Percentiles rank a stretch among this genome's conserved stretches.
Evolutionary conservation across 2,113 vertebrate species (phyloP).

Genomic region (Rattus rattus): DNA sequence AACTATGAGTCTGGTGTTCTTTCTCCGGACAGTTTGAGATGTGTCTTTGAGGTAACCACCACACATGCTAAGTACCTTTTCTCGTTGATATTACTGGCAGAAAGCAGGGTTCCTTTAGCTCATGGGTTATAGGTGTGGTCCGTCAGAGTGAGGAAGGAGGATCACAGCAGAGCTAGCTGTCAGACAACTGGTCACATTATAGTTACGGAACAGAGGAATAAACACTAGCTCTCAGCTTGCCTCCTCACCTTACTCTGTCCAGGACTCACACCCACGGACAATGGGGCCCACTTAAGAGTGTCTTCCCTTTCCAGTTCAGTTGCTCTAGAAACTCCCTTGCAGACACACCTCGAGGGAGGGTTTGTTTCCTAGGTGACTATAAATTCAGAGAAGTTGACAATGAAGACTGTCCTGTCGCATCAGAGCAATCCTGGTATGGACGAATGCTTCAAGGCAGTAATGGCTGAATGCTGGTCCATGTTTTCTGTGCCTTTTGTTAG

Average conservation of each 20-base stretch:
- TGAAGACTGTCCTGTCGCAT: not conserved
- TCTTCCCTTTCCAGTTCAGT: not conserved
- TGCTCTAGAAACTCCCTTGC: not conserved
- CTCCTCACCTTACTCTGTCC: not conserved
- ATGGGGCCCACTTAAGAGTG: not conserved
- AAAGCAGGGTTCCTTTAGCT: not conserved
- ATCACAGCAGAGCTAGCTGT: not conserved
- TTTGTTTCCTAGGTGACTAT: not conserved
- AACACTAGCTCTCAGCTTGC: fast-evolving
- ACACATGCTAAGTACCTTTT: not conserved
- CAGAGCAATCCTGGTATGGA: not conserved
- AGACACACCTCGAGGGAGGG: not conserved
- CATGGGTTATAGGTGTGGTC: not conserved
- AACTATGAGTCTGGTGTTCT: not conserved
- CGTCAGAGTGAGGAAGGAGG: no score
- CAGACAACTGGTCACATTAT: not conserved
- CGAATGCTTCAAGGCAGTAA: not conserved
- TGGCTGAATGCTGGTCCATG: not conserved
- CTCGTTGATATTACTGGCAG: not conserved
- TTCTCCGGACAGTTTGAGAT: not conserved
- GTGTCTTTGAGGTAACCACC: not conserved
- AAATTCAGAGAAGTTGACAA: not conserved
- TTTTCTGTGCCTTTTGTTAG: not conserved
- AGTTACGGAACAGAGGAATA: not conserved
- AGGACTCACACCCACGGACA: no score